Percentiles rank a stretch among this genome's conserved stretches.
Conservation (phyloP, 2,113 vertebrate genomes). For the Colaptes auratus region DNA sequence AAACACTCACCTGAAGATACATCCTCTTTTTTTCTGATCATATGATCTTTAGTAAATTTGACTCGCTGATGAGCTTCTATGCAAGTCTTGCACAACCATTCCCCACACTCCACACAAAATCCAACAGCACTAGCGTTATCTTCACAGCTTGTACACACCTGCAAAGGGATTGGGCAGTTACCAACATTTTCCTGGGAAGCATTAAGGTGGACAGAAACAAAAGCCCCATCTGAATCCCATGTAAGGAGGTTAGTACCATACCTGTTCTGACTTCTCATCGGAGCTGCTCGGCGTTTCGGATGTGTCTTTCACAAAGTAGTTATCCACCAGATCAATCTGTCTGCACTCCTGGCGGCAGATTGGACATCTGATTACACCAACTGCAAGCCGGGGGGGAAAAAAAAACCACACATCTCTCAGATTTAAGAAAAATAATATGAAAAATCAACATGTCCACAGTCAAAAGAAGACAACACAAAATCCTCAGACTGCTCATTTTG, state of each 20-base stretch:
- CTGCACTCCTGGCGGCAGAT: conserved; percentile 97
- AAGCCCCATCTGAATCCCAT: neutral
- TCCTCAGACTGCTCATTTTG: neutral
- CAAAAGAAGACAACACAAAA: neutral
- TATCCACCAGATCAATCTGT: conserved; percentile 96
- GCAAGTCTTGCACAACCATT: conserved; percentile 98
- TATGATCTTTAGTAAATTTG: conserved; percentile 98
- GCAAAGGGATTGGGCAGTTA: neutral
- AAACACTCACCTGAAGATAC: conserved; percentile 85
- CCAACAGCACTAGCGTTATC: conserved; percentile 95
- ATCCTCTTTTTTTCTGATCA: conserved; percentile 97
- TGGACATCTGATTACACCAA: conserved; percentile 93
- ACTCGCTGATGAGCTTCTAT: conserved; percentile 98
- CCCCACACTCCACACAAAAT: conserved; percentile 95
- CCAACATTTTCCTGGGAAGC: neutral
- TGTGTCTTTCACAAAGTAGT: conserved; percentile 98
- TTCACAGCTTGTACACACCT: conserved; percentile 99
- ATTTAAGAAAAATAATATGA: neutral
- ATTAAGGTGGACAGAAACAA: rapidly evolving
- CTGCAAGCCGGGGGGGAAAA: conserved; percentile 64
- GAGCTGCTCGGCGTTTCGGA: conserved; percentile 88
- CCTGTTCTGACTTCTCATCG: conserved; percentile 93
- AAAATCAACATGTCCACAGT: rapidly evolving
- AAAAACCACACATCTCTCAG: neutral
- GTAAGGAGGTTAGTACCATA: conserved; percentile 42